Evolutionary conservation across 2,113 vertebrate genomes (phyloP).

Genomic region (Rhinopomastus cyanomelas): DNA sequence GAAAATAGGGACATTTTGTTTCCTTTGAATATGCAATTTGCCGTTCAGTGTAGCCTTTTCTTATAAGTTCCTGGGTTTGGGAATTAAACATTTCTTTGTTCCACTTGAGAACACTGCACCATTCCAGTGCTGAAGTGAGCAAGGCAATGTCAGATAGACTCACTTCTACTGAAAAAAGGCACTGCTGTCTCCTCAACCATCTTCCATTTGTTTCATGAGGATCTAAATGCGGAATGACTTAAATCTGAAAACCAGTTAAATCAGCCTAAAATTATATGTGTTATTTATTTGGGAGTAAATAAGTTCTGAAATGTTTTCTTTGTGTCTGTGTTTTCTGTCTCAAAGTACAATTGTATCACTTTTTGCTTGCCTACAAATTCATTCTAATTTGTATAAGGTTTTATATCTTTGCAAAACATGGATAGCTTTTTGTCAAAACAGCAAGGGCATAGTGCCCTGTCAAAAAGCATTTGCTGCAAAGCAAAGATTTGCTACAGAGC

Average conservation of each 20-base stretch:
- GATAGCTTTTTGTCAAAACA: background rate
- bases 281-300: background rate
- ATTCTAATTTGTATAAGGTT: background rate
- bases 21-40: background rate
- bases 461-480: background rate
- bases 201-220: background rate
- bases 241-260: background rate
- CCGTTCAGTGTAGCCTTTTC: background rate
- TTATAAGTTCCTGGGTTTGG: accelerated
- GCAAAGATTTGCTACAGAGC: background rate
- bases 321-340: background rate
- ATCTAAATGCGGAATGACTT: background rate
- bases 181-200: background rate
- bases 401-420: background rate
- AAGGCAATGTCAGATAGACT: background rate
- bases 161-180: background rate
- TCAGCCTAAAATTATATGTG: background rate
- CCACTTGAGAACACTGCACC: background rate
- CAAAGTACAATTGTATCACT: background rate
- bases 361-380: background rate
- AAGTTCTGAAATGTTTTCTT: background rate
- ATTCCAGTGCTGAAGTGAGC: background rate
- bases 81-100: background rate
- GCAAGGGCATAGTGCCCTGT: background rate
- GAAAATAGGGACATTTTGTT: background rate